Base-by-base conservation (phyloP, 2,113 vertebrate species). In the Fulmarus glacialis region DNA sequence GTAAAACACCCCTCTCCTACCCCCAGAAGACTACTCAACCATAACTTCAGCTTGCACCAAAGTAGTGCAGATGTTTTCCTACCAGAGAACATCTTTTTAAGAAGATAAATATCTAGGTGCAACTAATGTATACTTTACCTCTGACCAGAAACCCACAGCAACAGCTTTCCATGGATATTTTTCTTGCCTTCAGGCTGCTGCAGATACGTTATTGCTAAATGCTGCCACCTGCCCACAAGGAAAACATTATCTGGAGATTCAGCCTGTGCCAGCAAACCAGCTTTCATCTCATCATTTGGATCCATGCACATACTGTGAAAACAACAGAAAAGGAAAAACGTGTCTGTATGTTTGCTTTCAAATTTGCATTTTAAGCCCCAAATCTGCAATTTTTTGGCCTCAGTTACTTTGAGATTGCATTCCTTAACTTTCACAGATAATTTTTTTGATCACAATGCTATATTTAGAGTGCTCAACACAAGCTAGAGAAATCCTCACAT, bases 111-210 rank as follows among this genome's bases (percentile, higher is more conserved):
- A 47, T 26, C 19, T 52, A 81, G 22, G 34, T 59, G 59, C 11
- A 86, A 50, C 43, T 77, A 68, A 86, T 6, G 4, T 22, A 38
- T 18, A 89, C 75, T 94, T 82, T 98, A 99, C 99, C 99, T 99
- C 97, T 99, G 99, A 82, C 99, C 99, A 93, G 99, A 99, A 84
- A 99, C 97, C 99, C 99, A 99, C 12, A 99, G 97, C 23, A 97
- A 97, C 84, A 99, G 97, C 29, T 97, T 98, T 42, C 99, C 99
- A 20, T 97, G 99, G 92, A 99, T 95, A 92, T 98, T 99, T 94
- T 99, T 99, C 97, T 99, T 99, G 92, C 99, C 98, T 97, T 99
- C 99, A 12, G 99, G 98, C 93, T 99, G 99, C 94, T 99, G 99
- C 36, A 97, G 97, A 92, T 99, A 99, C 1, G 99, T 99, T 87